These are phyloP conservation scores for Acleris literana DNA, from an alignment of 2,888 invertebrate genomes.

Conservation along the genomic window DNA sequence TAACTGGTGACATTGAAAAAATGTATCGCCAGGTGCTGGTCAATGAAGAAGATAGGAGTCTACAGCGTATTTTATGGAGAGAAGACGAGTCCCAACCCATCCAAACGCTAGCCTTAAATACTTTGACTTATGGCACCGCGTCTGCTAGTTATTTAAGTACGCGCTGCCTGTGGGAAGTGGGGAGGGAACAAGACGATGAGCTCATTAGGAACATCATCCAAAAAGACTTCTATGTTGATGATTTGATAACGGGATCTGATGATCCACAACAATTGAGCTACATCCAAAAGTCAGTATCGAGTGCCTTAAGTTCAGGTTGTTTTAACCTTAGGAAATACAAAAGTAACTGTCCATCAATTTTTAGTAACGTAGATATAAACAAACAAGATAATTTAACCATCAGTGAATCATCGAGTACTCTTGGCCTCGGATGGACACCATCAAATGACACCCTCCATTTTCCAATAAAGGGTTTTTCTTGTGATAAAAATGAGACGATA, in stretches of 20 bases:
- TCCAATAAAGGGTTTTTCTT: conserved; percentile 37
- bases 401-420: conserved; percentile 42
- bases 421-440: conserved; percentile 13
- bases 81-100: conserved; percentile 37
- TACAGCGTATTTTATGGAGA: conserved; percentile 43
- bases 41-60: conserved; percentile 16
- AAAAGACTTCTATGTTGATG: conserved; percentile 16
- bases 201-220: neutral
- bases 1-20: conserved; percentile 44
- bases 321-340: conserved; percentile 22
- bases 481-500: conserved; percentile 34
- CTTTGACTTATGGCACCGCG: conserved; percentile 53
- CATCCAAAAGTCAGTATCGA: conserved; percentile 7
- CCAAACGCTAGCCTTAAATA: conserved; percentile 41
- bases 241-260: conserved; percentile 18
- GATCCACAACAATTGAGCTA: neutral
- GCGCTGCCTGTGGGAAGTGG: conserved; percentile 6
- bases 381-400: conserved; percentile 38
- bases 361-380: conserved; percentile 21
- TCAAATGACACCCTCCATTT: conserved; percentile 36
- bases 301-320: conserved; percentile 3
- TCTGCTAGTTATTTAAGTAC: conserved; percentile 41
- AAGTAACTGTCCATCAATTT: conserved; percentile 4
- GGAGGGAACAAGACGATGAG: conserved; percentile 4
- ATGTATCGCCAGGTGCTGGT: conserved; percentile 41